Base-by-base conservation (phyloP, 2,888 invertebrate genomes). In the Argyra leucocephala region DNA sequence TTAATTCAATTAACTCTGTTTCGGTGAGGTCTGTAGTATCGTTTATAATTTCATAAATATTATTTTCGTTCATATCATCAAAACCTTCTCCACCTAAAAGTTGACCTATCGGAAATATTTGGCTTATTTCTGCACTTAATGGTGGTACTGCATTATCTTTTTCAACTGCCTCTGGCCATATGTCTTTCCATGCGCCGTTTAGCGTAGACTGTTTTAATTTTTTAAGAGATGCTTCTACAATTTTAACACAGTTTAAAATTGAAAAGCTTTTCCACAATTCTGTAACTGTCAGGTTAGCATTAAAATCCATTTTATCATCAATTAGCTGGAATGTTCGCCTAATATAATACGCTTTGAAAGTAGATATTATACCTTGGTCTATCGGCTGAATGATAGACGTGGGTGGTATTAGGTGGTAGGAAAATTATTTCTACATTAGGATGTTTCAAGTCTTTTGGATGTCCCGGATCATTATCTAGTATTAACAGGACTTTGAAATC, bases 181-280 rank as follows among this genome's bases (percentile, higher is more conserved):
- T 58, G 57, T 57, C 26, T 63, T 63, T 63, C 58, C 63, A 63
- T 57, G 57, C 21, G 26, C 57, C 57, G 24, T 63, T 57, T 26
- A 63, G 57, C 26, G 63, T 58, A 12, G 58, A 58, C 23, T 31
- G n/a, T 63, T 58, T 63, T 63, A 58, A 48, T 63, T 63, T 24
- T n/a, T 37, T 24, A 24, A 63, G 15, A 48, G 63, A 37, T 48
- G 48, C 22, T 22, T 37, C 63, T 22, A 63, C 48, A 63, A 57
- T 63, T 63, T 48, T 21, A 37, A 63, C 21, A 57, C 63, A 63
- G 37, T 63, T 63, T 22, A 63, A 63, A 23, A 63, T 48, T 57
- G 57, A 48, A 63, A 63, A 63, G 18, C 1, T 22, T 63, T 57
- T 63, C 48, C 63, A 63, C 57, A 48, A 18, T 48, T 48, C 5